A percentile compares a stretch with the other conserved stretches of the same genome.
phyloP scores from a whole-genome alignment of 1,140 invertebrate genomes.

The Cyclargus thomasi region DNA sequence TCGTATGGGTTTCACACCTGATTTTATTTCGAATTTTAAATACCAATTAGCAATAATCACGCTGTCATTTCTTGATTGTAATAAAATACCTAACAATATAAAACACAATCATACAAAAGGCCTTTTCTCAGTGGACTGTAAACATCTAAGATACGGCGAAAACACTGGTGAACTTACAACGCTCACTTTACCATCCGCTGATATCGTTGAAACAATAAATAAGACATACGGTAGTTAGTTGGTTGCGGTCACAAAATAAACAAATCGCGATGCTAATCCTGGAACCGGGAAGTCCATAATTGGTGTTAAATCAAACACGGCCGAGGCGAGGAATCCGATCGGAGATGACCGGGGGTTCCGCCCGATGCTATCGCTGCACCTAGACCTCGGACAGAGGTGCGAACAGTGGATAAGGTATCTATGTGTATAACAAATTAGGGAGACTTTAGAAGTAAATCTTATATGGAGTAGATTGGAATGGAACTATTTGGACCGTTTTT shows the following conservation, averaged over 20 bases:
- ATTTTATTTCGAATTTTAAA: neutral
- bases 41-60: neutral
- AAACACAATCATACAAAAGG: no score
- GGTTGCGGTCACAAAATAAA: constrained; percentile 20
- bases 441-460: no score
- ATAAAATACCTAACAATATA: no score
- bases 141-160: no score
- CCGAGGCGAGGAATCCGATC: constrained; percentile 71
- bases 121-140: no score
- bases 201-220: constrained; percentile 4
- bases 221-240: neutral
- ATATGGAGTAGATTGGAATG: no score
- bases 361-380: constrained; percentile 64
- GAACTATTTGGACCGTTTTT: no score
- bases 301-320: constrained; percentile 72
- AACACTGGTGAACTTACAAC: neutral
- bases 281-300: constrained; percentile 69
- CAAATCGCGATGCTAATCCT: constrained; percentile 42
- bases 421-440: neutral
- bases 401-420: constrained; percentile 24
- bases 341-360: constrained; percentile 64
- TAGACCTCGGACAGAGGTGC: constrained; percentile 40
- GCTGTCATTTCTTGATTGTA: neutral
- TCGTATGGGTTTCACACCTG: neutral
- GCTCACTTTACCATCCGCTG: neutral